A percentile compares a stretch with the other conserved stretches of the same genome.
Conservation (phyloP, 2,797 vertebrate genomes). For the Leuciscus waleckii region DNA sequence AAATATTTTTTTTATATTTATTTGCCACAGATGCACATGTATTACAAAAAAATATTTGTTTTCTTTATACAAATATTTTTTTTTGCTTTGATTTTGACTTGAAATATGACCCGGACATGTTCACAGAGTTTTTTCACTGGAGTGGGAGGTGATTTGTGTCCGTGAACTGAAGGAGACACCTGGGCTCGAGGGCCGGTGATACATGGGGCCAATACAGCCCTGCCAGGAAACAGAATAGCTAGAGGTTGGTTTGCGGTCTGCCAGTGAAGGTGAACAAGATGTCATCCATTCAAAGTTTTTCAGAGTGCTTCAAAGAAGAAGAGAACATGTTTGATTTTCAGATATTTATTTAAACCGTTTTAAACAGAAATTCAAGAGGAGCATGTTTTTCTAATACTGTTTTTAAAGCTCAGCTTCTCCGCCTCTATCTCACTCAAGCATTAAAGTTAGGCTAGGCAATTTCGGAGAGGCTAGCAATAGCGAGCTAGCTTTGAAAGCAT, state of each 20-base stretch:
- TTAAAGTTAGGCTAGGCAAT: background rate
- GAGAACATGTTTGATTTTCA: background rate
- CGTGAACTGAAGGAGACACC: slow-evolving; percentile 25
- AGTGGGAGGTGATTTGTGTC: background rate
- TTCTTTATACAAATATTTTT: background rate
- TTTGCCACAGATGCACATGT: background rate
- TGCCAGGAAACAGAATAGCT: slow-evolving; percentile 30
- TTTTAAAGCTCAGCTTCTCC: slow-evolving; percentile 7
- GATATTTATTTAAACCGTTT: background rate
- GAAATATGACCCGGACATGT: background rate
- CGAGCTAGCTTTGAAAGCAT: background rate
- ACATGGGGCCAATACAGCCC: background rate
- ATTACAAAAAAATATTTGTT: background rate
- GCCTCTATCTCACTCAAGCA: background rate
- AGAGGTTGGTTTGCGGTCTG: slow-evolving; percentile 27
- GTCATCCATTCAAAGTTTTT: slow-evolving; percentile 1
- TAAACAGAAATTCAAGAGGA: background rate
- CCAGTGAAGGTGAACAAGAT: slow-evolving; percentile 23
- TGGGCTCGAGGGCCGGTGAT: background rate
- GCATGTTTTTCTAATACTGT: background rate
- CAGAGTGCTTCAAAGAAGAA: background rate
- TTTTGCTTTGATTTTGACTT: background rate
- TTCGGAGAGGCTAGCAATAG: background rate
- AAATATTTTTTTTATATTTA: background rate
- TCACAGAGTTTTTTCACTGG: background rate